A percentile compares a stretch with the other conserved stretches of the same genome.
phyloP scores from a whole-genome alignment of 2,113 vertebrate genomes.

The Sakesphorus luctuosus region DNA sequence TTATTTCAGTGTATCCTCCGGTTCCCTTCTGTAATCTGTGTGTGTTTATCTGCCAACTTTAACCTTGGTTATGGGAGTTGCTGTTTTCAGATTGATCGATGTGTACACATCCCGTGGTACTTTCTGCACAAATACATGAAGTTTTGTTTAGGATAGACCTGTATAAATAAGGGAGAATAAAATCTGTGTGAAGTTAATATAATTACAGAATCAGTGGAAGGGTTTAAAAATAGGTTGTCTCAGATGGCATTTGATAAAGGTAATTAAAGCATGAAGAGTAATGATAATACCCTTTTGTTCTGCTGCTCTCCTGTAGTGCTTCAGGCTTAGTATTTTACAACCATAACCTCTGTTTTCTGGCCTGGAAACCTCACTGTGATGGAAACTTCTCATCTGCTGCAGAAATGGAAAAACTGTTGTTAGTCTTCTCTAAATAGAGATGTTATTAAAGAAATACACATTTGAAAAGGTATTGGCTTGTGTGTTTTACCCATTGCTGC shows the following conservation, averaged over 20 bases:
- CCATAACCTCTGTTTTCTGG: constrained; percentile 1
- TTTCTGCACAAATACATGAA: not conserved
- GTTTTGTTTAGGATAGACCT: constrained; percentile 44
- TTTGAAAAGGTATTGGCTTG: not conserved
- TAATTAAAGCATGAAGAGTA: constrained; percentile 76
- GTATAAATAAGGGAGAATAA: constrained; percentile 42
- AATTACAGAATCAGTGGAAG: constrained; percentile 68
- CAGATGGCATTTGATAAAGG: constrained; percentile 69
- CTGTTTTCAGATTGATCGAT: constrained; percentile 6
- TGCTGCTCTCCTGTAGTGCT: constrained; percentile 49
- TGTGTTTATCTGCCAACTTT: not conserved
- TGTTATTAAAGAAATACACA: not conserved
- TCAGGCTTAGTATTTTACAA: constrained; percentile 20
- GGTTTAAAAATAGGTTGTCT: constrained; percentile 77
- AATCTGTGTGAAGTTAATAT: constrained; percentile 69
- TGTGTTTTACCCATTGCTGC: not conserved
- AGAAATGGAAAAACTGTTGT: not conserved
- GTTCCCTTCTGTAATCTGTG: not conserved
- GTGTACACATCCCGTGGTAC: not conserved
- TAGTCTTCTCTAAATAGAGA: not conserved
- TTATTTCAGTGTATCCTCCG: not conserved
- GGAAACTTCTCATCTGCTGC: not conserved
- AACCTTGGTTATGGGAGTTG: not conserved
- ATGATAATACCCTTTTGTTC: constrained; percentile 64
- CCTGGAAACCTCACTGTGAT: constrained; percentile 15